Evolutionary conservation across 2,797 vertebrate genomes (phyloP), one percentile per base, ranked within the genome.

Genomic region (Orientallactaga sibirica): DNA sequence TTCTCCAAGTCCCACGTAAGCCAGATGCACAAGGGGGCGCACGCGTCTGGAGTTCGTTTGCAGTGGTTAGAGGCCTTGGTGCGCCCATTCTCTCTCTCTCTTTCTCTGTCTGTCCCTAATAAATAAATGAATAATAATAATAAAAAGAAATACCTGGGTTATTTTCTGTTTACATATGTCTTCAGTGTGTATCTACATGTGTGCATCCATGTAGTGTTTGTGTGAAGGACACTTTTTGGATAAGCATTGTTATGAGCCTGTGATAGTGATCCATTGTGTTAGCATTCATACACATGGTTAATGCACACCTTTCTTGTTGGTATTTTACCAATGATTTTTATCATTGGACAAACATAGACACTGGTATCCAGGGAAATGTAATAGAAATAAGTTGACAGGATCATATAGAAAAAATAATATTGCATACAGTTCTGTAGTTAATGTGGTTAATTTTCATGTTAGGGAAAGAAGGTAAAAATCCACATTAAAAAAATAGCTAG

Each of bases 401-500:
- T 88, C 88, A 83, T 95, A 61, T 16, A 64, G 74, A 12, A 64
- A 41, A 76, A 91, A 68, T 83, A 25, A 7, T 66, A 64, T 88
- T 76, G 18, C 3, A 58, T 62, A 14, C 87, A 79, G 89, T 27
- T 82, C 24, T 88, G 20, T 16, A 48, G 27, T 90, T 88, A 70
- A 16, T 33, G 14, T 76, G 27, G 2, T 77, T 76, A 81, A 8
- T 81, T 80, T 88, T 86, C 94, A 88, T 84, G 33, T 84, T 86
- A 48, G 64, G 16, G 10, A 94, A 92, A 91, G n/a, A 85, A 58
- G 27, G 77, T 94, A 55, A 62, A 81, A 68, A 88, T 27, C 2
- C 61, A 62, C 61, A 91, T 88, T 77, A 83, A 79, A 80, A 73
- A 86, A 92, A 93, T 86, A 94, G 37, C 41, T 90, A 78, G 62